Evolutionary conservation across 1,140 invertebrate species (phyloP), one percentile per base, ranked within the genome.

Genomic region (Trachymyrmex cornetzi): DNA sequence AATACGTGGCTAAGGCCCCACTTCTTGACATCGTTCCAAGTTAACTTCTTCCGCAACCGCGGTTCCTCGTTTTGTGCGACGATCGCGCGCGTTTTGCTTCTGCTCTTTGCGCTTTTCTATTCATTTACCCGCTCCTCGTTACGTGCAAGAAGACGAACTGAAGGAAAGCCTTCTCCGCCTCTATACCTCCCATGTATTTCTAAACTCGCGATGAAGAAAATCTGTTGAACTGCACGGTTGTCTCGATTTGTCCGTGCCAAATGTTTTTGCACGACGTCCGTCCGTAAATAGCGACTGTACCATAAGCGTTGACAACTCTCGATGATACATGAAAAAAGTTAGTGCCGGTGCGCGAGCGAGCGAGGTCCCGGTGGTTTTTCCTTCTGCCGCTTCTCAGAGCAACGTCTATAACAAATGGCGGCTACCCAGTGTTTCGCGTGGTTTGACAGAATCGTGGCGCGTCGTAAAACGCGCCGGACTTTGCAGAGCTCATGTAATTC

Each of bases 121-220:
- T 84, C 80, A 84, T 84, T 84, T 84, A 75, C 48, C 69, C 80
- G 80, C 38, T 84, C 38, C 44, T 84, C 69, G 80, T 84, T 74
- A 74, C 55, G 80, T 27, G 69, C 24, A 63, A 84, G 80, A 84
- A 74, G 69, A 72, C 53, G 53, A 30, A 44, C 3, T 22, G 50
- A 81, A 27, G 66, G 16, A 59, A 72, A 50, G 79, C 12, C 48
- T 44, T 27, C 14, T 14, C 24, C 30, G 24, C 7, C 24, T 61
- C 34, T 27, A 38, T 38, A 34, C 80, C 14, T 74, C 4, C 44
- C 24, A 57, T 57, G 55, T 74, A 74, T 84, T 74, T 84, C 57
- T 63, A 48, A 84, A 61, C 69, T 61, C 69, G 38, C 80, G 69
- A 61, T 69, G 69, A 84, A 59, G 55, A 74, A 75, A 74, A 74